Conservation (phyloP, 2,797 vertebrate species). For the Lacerta bilineata region DNA sequence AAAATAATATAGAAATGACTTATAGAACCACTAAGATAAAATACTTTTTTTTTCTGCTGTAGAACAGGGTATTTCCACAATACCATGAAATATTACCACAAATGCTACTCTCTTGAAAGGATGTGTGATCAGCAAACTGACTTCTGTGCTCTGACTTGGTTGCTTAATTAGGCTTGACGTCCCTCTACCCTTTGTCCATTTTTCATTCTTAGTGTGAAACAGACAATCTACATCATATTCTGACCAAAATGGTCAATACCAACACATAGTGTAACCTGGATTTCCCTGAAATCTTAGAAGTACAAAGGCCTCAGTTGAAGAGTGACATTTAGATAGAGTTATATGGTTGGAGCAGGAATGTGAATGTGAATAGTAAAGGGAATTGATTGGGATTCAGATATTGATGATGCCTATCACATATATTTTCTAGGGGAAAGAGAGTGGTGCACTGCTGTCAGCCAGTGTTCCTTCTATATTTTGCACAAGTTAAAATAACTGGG, state of each 20-base stretch:
- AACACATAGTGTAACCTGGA: background rate
- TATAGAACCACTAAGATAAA: slow-evolving; percentile 35
- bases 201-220: slow-evolving; percentile 10
- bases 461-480: background rate
- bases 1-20: slow-evolving; percentile 13
- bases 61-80: slow-evolving; percentile 27
- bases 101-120: slow-evolving; percentile 31
- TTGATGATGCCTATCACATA: background rate
- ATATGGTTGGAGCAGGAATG: background rate
- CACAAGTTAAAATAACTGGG: background rate
- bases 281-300: background rate
- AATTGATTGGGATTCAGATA: background rate
- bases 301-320: background rate
- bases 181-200: background rate
- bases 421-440: background rate
- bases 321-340: background rate
- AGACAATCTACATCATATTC: fast-evolving
- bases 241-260: background rate
- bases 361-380: background rate
- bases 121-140: slow-evolving; percentile 36
- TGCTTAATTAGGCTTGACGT: slow-evolving; percentile 26
- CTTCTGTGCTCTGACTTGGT: slow-evolving; percentile 26
- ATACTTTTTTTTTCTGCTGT: slow-evolving; percentile 13
- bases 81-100: slow-evolving; percentile 31
- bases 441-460: background rate